These are phyloP conservation scores for Diabrotica virgifera DNA, from an alignment of 1,140 invertebrate species.

Conservation along the genomic window DNA sequence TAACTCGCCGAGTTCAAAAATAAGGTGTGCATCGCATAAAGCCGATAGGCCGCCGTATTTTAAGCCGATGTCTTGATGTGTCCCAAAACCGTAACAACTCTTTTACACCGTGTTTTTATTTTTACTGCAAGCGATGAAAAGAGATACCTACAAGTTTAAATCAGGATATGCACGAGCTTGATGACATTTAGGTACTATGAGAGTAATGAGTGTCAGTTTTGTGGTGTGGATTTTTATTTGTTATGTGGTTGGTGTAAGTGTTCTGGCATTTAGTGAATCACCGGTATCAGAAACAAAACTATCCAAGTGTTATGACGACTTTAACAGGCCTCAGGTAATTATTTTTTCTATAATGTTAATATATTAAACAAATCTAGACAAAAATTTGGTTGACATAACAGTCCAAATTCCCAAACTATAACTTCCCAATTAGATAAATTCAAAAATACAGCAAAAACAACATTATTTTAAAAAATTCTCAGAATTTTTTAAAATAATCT, in stretches of 20 bases:
- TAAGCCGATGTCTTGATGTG: not conserved
- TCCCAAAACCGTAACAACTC: too few species aligned
- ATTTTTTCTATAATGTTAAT: not conserved
- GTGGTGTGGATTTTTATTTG: not conserved
- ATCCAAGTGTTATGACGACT: constrained; percentile 35
- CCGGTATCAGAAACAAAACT: constrained; percentile 29
- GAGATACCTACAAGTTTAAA: too few species aligned
- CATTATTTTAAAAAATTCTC: too few species aligned
- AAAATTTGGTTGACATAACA: too few species aligned
- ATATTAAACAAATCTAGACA: too few species aligned
- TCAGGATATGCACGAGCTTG: too few species aligned
- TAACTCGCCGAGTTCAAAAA: not conserved
- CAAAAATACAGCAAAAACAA: too few species aligned
- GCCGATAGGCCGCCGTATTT: not conserved
- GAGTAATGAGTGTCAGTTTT: not conserved
- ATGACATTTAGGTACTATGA: not conserved
- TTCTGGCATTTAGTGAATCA: constrained; percentile 22
- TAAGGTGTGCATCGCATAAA: not conserved
- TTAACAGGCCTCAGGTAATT: constrained; percentile 34
- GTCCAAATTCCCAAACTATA: too few species aligned
- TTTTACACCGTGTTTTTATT: too few species aligned
- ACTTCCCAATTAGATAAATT: too few species aligned
- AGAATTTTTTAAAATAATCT: too few species aligned
- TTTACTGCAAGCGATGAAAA: too few species aligned
- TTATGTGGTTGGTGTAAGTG: not conserved